A percentile compares a stretch with the other conserved stretches of the same genome.
Evolutionary conservation across 2,797 vertebrate genomes (phyloP).

Genomic region (Streptopelia turtur): DNA sequence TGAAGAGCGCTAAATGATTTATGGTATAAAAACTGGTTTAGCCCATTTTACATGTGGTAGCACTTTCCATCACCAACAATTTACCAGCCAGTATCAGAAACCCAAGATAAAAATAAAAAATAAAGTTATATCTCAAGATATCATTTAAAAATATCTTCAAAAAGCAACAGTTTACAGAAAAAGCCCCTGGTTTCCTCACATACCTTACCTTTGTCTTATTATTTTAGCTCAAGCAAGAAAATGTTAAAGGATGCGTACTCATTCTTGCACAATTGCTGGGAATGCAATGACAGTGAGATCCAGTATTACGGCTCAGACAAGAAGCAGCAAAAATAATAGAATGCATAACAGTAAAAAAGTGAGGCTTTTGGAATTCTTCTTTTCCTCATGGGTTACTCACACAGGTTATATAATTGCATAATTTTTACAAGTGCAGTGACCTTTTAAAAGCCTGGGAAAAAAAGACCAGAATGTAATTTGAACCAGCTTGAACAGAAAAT

Average conservation of each 20-base stretch:
- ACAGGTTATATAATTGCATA: neutral
- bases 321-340: neutral
- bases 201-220: neutral
- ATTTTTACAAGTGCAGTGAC: neutral
- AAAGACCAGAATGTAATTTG: neutral
- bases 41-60: neutral
- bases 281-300: neutral
- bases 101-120: neutral
- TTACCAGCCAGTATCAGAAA: neutral
- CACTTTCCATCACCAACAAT: neutral
- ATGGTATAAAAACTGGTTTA: neutral
- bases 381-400: neutral
- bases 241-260: neutral
- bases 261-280: neutral
- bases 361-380: neutral
- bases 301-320: neutral
- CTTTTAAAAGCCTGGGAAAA: neutral
- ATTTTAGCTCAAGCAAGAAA: neutral
- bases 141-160: neutral
- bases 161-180: neutral
- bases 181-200: neutral
- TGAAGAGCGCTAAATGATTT: neutral
- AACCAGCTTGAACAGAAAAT: neutral
- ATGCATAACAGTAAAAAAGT: neutral
- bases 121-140: neutral